Base-by-base conservation (phyloP, 2,113 vertebrate genomes). In the Hemichromis elongatus region DNA sequence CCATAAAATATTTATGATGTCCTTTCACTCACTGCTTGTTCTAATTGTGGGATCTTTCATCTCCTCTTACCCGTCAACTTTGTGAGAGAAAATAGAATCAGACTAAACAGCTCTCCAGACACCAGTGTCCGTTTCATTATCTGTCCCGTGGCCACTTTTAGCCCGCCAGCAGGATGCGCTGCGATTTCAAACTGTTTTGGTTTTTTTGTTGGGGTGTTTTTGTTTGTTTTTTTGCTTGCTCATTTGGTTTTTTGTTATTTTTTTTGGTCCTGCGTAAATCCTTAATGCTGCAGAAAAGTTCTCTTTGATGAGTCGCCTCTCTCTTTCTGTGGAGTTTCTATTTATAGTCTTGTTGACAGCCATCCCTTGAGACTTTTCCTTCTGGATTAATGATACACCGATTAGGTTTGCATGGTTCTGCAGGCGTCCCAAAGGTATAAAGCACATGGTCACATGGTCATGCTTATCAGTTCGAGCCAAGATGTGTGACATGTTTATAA, bases 321-420 rank as follows among this genome's bases (percentile, higher is more conserved):
- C 35, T 18, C 40, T 87, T 88, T 83, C 80, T 37, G 68, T 7
- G 78, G 88, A 83, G n/a, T 35, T 77, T 88, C 77, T 90, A 84
- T 91, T 93, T 92, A 16, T 79, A 86, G 87, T 61, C 63, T 35
- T 59, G 83, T 86, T 92, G 92, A 90, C 88, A 90, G 91, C 82
- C 30, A 52, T 30, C 85, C 86, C 21, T 85, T 57, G 86, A 84
- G 77, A 83, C 53, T 35, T 82, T 85, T 90, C 82, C 68, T 82
- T 7, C 42, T 45, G 80, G 81, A 90, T 89, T 87, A 86, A 89
- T 91, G 88, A 79, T 63, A 26, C 63, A 79, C 85, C 61, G 87
- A 93, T 93, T 78, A 56, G 85, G 78, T 54, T 85, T 81, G 84
- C 47, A 24, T 86, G 68, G 82, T 89, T 84, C 24, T 57, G 56